Evolutionary conservation across 2,797 vertebrate genomes (phyloP), one percentile per base, ranked within the genome.

Genomic region (Catharus ustulatus): DNA sequence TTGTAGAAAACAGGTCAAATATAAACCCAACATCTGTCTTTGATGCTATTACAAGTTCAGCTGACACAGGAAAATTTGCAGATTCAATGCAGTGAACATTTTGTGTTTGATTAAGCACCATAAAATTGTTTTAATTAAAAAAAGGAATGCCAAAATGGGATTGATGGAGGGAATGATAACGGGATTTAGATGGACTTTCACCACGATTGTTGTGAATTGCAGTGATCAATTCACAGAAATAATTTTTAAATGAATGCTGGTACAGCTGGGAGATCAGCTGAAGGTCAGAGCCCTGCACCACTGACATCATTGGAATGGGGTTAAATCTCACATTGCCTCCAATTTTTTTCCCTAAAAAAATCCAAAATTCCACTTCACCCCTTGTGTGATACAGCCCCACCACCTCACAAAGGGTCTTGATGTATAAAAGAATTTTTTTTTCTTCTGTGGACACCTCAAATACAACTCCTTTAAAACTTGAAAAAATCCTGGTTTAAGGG

Each of bases 1-100:
- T 91, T 86, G 46, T 27, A 79, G 87, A 88, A 96, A 94, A 72
- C 52, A 84, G 87, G 87, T 94, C 87, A 96, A 67, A 75, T 40
- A 74, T 27, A 87, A 94, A 83, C n/a, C 13, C 8, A 83, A 23
- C 79, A 51, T 55, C 90, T 88, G 74, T 52, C 84, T 89, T 82
- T 72, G 84, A 75, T 36, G 83, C 69, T 63, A 81, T 78, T 58
- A 62, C 20, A 57, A 87, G 42, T 93, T 86, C 64, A 80, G 76
- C 58, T 81, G 87, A 83, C 29, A 58, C 45, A 64, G 46, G n/a
- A 68, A 93, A 90, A 62, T 43, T 32, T 32, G 58, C 43, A 48
- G 55, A 49, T 36, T 23, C 27, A 55, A 30, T 11, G 12, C 23
- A 73, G 22, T 15, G 59, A 75, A 38, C 1, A 61, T 15, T 74